These are phyloP conservation scores for Lysandra bellargus DNA, from an alignment of 2,888 invertebrate genomes.

Conservation along the genomic window DNA sequence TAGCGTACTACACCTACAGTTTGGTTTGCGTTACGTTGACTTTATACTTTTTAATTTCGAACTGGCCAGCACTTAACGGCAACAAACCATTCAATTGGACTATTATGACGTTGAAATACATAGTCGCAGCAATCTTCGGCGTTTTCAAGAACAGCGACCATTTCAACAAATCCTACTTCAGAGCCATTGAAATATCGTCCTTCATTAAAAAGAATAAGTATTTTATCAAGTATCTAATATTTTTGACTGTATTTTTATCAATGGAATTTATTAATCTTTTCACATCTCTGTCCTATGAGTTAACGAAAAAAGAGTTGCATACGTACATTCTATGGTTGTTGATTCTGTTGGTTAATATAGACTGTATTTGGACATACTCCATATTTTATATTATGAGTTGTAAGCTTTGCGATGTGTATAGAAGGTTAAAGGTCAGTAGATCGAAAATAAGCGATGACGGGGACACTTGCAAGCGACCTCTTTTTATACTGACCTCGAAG, in stretches of 20 bases:
- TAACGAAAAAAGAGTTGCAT: background rate
- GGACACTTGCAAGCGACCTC: background rate
- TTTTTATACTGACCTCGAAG: slow-evolving; percentile 29
- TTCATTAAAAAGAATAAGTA: background rate
- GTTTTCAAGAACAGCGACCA: slow-evolving; percentile 18
- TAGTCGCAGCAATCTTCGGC: background rate
- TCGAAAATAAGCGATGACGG: background rate
- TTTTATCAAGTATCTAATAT: slow-evolving; percentile 1
- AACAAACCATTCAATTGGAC: slow-evolving; percentile 26
- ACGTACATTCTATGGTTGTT: slow-evolving; percentile 10
- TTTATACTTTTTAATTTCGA: slow-evolving; percentile 19
- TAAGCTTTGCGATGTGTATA: slow-evolving; percentile 34
- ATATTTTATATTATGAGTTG: slow-evolving; percentile 33
- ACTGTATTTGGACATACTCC: slow-evolving; percentile 36
- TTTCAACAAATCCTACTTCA: slow-evolving; percentile 19
- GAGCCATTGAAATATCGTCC: background rate
- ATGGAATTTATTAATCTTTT: slow-evolving; percentile 24
- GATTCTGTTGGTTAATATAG: slow-evolving; percentile 28
- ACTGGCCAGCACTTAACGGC: slow-evolving; percentile 7
- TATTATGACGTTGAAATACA: slow-evolving; percentile 13
- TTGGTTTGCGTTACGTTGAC: background rate
- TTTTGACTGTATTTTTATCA: slow-evolving; percentile 4
- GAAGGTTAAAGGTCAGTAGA: slow-evolving; percentile 25
- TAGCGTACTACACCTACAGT: slow-evolving; percentile 21
- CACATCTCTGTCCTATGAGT: background rate